Percentiles rank a stretch among this genome's conserved stretches.
These are phyloP conservation scores for Acleris sparsana DNA, from an alignment of 2,888 invertebrate species.

Conservation along the genomic window DNA sequence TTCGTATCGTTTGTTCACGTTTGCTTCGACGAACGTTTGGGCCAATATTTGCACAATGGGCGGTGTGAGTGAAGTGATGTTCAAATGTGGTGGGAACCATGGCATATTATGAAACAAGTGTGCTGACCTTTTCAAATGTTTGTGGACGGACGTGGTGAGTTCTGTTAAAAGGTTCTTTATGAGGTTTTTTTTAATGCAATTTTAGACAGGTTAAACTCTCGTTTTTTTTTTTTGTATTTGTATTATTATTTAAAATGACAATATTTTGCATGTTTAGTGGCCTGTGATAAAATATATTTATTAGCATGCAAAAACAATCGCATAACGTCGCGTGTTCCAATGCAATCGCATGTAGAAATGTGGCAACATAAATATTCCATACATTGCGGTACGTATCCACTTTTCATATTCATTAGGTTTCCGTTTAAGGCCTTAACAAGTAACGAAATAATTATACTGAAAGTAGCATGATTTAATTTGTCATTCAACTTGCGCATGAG, in stretches of 20 bases:
- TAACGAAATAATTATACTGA: slow-evolving; percentile 27
- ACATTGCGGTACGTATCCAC: slow-evolving; percentile 34
- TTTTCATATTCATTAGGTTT: slow-evolving; percentile 42
- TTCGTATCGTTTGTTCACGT: slow-evolving; percentile 60
- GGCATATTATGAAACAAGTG: slow-evolving; percentile 65
- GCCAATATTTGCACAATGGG: slow-evolving; percentile 66
- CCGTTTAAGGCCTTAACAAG: slow-evolving; percentile 37
- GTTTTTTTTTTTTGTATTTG: too few species aligned
- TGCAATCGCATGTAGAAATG: slow-evolving; percentile 49
- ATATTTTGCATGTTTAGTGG: neutral
- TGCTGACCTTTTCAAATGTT: slow-evolving; percentile 67
- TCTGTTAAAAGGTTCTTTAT: slow-evolving; percentile 29
- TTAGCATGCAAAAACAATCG: slow-evolving; percentile 35
- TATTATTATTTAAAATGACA: neutral
- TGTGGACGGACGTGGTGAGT: slow-evolving; percentile 78
- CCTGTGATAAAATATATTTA: neutral
- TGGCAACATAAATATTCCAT: slow-evolving; percentile 38
- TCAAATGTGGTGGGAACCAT: slow-evolving; percentile 62
- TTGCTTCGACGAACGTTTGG: slow-evolving; percentile 55
- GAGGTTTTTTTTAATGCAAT: neutral
- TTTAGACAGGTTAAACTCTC: too few species aligned
- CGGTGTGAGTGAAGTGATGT: slow-evolving; percentile 66
- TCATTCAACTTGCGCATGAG: slow-evolving; percentile 9
- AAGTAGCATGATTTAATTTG: slow-evolving; percentile 3
- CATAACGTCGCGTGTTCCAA: slow-evolving; percentile 47